phyloP scores from a whole-genome alignment of 2,797 vertebrate species.

The Cossypha caffra region DNA sequence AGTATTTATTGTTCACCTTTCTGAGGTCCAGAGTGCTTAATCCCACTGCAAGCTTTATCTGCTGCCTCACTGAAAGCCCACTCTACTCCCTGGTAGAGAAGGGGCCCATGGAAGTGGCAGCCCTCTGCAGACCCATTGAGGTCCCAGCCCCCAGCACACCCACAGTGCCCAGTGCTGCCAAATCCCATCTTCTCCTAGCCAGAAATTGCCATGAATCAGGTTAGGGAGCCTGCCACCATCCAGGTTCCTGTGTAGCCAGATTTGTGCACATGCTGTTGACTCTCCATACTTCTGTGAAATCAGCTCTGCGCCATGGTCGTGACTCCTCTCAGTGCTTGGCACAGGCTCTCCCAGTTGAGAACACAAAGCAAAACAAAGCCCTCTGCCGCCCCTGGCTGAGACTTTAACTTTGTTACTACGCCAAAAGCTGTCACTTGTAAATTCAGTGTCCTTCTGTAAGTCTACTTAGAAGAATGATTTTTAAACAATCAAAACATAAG shows the following conservation, averaged over 20 bases:
- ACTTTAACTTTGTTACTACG: neutral
- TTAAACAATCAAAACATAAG: neutral
- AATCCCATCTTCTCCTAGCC: neutral
- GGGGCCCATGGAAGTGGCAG: neutral
- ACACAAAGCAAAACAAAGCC: neutral
- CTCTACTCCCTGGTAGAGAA: neutral
- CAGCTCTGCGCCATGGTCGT: accelerated
- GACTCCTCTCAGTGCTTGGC: neutral
- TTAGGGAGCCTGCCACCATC: neutral
- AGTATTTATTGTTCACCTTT: neutral
- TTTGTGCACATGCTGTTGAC: neutral
- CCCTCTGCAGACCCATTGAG: neutral
- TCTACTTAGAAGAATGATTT: neutral
- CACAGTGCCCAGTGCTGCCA: neutral
- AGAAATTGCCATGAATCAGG: neutral
- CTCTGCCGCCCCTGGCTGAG: neutral
- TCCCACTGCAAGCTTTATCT: neutral
- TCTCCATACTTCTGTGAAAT: neutral
- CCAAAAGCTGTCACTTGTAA: neutral
- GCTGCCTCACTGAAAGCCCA: neutral
- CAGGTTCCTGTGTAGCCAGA: accelerated
- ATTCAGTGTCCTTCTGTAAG: neutral
- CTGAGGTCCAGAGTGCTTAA: neutral
- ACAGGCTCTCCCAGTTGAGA: neutral
- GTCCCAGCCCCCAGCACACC: neutral